A percentile compares a stretch with the other conserved stretches of the same genome.
These are phyloP conservation scores for Phataginus tricuspis DNA, from an alignment of 2,797 vertebrate genomes.

Conservation along the genomic window DNA sequence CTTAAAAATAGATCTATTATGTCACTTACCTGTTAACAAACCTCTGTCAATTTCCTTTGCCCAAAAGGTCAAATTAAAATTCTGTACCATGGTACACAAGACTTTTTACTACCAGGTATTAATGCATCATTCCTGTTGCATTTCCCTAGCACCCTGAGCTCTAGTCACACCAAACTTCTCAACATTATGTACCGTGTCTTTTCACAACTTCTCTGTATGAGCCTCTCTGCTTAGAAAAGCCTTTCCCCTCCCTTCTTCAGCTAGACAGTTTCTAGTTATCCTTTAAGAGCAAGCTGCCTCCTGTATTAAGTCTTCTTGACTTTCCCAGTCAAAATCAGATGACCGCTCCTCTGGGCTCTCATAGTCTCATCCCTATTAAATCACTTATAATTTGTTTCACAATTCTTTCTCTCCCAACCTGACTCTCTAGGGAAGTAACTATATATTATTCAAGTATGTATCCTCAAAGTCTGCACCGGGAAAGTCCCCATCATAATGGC, in stretches of 20 bases:
- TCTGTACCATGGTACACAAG: neutral
- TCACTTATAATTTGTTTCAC: neutral
- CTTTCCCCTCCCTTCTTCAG: neutral
- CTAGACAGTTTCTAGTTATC: neutral
- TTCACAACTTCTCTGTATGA: neutral
- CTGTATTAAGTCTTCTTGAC: neutral
- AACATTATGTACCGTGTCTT: neutral
- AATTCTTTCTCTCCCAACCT: neutral
- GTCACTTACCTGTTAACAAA: conserved; percentile 26
- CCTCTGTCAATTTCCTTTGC: neutral
- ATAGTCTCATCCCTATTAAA: neutral
- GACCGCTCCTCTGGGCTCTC: neutral
- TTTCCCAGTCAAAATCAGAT: neutral
- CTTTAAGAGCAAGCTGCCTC: neutral
- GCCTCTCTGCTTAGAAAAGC: neutral
- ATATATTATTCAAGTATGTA: neutral
- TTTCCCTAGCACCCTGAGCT: neutral
- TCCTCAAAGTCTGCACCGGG: neutral
- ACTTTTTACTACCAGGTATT: neutral
- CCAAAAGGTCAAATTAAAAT: conserved; percentile 7
- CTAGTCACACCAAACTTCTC: neutral
- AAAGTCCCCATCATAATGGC: neutral
- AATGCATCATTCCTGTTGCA: neutral
- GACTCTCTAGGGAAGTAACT: neutral
- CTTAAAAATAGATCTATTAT: neutral